Base-by-base conservation (phyloP, 2,113 vertebrate genomes). In the Alethe diademata region DNA sequence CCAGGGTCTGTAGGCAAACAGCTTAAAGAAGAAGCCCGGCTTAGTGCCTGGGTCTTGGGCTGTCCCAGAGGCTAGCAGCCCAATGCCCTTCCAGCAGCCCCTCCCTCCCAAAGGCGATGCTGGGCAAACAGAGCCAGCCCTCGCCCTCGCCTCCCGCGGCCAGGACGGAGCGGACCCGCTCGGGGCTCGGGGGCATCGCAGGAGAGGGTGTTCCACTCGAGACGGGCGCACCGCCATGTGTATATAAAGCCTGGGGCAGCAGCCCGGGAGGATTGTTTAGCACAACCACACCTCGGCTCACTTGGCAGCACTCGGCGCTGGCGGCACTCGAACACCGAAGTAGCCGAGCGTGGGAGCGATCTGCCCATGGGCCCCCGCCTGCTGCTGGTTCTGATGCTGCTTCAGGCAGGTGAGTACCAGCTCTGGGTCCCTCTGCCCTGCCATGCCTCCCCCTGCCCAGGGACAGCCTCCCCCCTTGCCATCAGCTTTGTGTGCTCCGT, bases 21-120 rank as follows among this genome's bases (percentile, higher is more conserved):
- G 95, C 96, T 97, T 96, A 97, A 92, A 88, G 91, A 82, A 86
- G 66, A 87, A 97, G 64, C 91, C 69, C 70, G 12, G 94, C 95
- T 96, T 95, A 96, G 73, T 60, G 94, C 84, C 92, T 70, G 73
- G 61, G 20, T 86, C 92, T 93, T 5, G 62, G 94, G 81, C 86
- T 45, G 79, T 88, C 88, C 70, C 29, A 5, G 53, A 78, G 69
- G 51, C 84, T 20, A 43, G 24, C 88, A 86, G 90, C 88, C 84
- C 90, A 92, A 94, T 74, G 92, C 92, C 90, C 38, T 84, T 33
- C 38, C 62, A 66, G 64, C 78, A 72, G 89, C 94, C 90, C 82
- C 91, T 93, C 92, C 88, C 93, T 90, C 79, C 91, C 60, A 12
- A 78, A 86, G 92, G 80, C 36, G 36, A 90, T 73, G 86, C 85